Percentiles rank a stretch among this genome's conserved stretches.
phyloP scores from a whole-genome alignment of 2,113 vertebrate species.

The Psophia crepitans region DNA sequence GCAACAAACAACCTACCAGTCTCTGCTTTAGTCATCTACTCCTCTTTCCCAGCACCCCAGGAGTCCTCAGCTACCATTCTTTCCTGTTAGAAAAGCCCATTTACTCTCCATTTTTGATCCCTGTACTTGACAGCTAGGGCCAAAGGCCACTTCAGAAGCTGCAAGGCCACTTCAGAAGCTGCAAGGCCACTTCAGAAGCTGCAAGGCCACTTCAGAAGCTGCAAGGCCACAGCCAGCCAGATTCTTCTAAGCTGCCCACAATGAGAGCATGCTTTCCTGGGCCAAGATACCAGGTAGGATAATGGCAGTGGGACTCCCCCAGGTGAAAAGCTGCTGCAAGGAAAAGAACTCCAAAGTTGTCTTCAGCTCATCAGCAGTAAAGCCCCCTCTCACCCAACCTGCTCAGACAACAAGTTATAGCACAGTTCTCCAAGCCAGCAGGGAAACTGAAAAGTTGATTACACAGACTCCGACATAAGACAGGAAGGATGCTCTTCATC shows the following conservation, averaged over 20 bases:
- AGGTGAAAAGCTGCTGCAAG: not conserved
- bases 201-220: not conserved
- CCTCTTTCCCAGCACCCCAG: not conserved
- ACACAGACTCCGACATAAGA: not conserved
- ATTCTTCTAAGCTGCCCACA: not conserved
- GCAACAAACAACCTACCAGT: not conserved
- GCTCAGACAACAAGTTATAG: not conserved
- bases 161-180: not conserved
- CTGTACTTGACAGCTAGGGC: not conserved
- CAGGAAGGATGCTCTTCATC: not conserved
- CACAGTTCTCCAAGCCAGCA: not conserved
- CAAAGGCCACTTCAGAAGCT: not conserved
- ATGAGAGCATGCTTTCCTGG: not conserved
- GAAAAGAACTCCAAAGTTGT: not conserved
- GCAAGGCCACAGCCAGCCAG: not conserved
- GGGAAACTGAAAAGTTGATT: not conserved
- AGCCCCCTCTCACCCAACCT: not conserved
- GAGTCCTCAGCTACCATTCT: not conserved
- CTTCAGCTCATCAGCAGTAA: not conserved
- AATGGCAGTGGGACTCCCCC: not conserved
- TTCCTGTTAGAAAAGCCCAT: not conserved
- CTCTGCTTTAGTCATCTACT: not conserved
- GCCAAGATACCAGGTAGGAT: not conserved
- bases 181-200: not conserved
- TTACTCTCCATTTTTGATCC: not conserved